phyloP scores from a whole-genome alignment of 1,140 invertebrate species.

The Drosophila lowei region DNA sequence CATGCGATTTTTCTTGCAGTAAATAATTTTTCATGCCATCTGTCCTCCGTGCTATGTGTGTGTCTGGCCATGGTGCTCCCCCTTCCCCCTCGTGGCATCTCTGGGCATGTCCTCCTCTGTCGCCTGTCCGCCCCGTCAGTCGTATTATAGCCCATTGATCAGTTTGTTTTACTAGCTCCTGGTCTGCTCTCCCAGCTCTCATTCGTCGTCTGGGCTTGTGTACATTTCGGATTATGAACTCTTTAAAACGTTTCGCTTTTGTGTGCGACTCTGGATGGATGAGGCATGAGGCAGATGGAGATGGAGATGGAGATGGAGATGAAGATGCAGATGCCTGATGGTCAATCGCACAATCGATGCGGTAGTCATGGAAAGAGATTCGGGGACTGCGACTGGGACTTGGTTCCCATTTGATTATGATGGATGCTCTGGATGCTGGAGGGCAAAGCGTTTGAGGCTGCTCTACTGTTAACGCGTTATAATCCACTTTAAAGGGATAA shows the following conservation, averaged over 20 bases:
- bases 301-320: conserved; percentile 32
- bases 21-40: conserved; percentile 81
- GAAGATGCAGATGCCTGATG: conserved; percentile 30
- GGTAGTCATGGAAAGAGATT: neutral
- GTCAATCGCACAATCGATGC: conserved; percentile 19
- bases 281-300: conserved; percentile 2
- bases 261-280: conserved; percentile 21
- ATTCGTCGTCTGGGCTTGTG: conserved; percentile 49
- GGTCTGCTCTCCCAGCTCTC: neutral
- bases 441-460: conserved; percentile 21
- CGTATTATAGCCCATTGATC: conserved; percentile 71
- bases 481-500: no score
- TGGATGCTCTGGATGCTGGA: conserved; percentile 33
- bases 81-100: no score
- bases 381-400: conserved; percentile 8
- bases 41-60: conserved; percentile 64
- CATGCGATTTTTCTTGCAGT: conserved; percentile 76
- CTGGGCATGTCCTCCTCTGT: neutral
- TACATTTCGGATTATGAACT: conserved; percentile 71
- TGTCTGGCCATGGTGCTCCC: conserved; percentile 8
- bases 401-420: conserved; percentile 40
- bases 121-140: conserved; percentile 18
- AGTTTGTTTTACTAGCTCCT: conserved; percentile 70
- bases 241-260: conserved; percentile 50
- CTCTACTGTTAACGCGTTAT: no score